Conservation (phyloP, 2,113 vertebrate genomes). For the Stegastes partitus region DNA sequence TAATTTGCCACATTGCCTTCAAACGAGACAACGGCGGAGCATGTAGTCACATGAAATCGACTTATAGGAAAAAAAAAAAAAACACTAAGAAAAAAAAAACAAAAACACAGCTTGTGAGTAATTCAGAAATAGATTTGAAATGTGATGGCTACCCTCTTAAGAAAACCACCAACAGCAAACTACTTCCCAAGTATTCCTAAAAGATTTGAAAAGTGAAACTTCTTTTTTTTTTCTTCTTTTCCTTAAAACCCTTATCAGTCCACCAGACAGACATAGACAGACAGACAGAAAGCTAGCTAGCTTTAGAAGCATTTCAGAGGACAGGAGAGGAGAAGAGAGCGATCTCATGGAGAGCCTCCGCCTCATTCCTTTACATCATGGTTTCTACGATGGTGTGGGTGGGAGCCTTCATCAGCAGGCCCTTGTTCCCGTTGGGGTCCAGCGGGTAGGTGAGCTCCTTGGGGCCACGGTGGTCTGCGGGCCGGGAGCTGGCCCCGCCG, state of each 20-base stretch:
- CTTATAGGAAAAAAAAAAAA: too few relatives aligned
- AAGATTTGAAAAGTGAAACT: constrained; percentile 62
- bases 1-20: constrained; percentile 15
- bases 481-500: constrained; percentile 85
- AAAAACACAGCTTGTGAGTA: constrained; percentile 15
- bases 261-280: constrained; percentile 77
- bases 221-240: constrained; percentile 35
- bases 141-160: constrained; percentile 45
- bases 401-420: constrained; percentile 89
- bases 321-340: constrained; percentile 83
- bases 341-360: constrained; percentile 86
- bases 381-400: constrained; percentile 98
- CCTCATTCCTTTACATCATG: constrained; percentile 93
- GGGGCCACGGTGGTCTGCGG: constrained; percentile 73
- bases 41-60: constrained; percentile 31
- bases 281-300: constrained; percentile 72
- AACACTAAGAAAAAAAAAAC: not conserved
- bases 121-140: constrained; percentile 64
- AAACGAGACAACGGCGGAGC: constrained; percentile 18
- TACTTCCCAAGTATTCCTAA: constrained; percentile 52
- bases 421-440: constrained; percentile 88
- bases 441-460: constrained; percentile 80
- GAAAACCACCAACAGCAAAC: constrained; percentile 51
- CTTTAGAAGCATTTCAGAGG: constrained; percentile 66
- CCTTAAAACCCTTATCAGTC: constrained; percentile 72